Base-by-base conservation (phyloP, 2,113 vertebrate species). In the Zootoca vivipara region DNA sequence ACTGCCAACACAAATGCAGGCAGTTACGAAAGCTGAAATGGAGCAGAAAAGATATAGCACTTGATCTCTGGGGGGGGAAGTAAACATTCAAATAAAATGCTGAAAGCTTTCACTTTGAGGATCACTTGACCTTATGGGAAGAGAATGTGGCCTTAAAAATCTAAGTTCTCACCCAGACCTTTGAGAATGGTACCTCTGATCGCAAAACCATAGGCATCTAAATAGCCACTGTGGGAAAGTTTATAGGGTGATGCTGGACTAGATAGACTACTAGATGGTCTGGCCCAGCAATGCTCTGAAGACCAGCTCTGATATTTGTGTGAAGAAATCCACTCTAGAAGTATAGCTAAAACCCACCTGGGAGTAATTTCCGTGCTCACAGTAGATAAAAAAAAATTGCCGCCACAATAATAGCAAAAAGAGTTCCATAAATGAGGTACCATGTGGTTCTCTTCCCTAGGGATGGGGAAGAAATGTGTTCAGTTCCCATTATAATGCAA, bases 61-160 rank as follows among this genome's bases (percentile, higher is more conserved):
- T 78, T 86, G 92, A 95, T 93, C 89, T 93, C 95, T 96, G 93
- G 90, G 94, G 94, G 90, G 95, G 95, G 92, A 95, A 95, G 92
- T 90, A 94, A 96, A 93, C 91, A 95, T 92, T 93, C 90, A 92
- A 95, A 94, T 96, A 94, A 95, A 94, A 94, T 94, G 89, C 92
- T 91, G 91, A 95, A 96, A 95, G 93, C 93, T 95, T 95, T 94
- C 93, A 90, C 89, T 94, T 90, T 92, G 87, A 93, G 94, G 90
- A 95, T 93, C 94, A 92, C 90, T 94, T 38, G 92, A 96, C 92
- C 93, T 93, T 93, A 95, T 92, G 91, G 93, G 90, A 91, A 88
- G 90, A 95, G 94, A 95, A 93, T 78, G 91, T 92, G 93, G 91
- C 91, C 94, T 78, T 52, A 90, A 93, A 94, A 95, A 94, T 94